Evolutionary conservation across 2,113 vertebrate species (phyloP), one percentile per base, ranked within the genome.

Genomic region (Bujurquina vittata): DNA sequence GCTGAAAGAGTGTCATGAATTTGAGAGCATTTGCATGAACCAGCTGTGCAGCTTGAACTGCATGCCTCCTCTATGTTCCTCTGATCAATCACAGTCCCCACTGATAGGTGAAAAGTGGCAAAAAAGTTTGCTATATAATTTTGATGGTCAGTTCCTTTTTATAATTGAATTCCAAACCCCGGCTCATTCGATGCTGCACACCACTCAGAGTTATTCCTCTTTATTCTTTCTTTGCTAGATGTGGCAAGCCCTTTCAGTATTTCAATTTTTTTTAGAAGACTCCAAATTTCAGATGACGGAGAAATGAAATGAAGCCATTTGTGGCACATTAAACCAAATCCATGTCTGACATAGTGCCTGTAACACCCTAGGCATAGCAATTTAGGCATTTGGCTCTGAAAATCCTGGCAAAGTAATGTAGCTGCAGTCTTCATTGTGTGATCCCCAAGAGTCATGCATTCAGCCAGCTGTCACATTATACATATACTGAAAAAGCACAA

Each of bases 241-340:
- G 35, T 75, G 72, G 82, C 75, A 72, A 33, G 79, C 78, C 83
- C 65, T 85, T 83, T 77, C 61, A 82, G 31, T 80, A 73, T 77
- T 84, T 82, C 67, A 35, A 33, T 46, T 62, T 63, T 91, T 79
- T 55, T 72, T 29, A 82, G 49, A 79, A 79, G 75, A 63, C 59
- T 86, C 23, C n/a, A 79, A 84, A 75, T 84, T 88, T 69, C 49
- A 67, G 54, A 65, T 78, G 49, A 78, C 52, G 31, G 75, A 55
- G 62, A 67, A 77, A 84, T 77, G 31, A 89, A 87, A 87, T 87
- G 77, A 77, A 87, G 61, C 74, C 37, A 80, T 75, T 79, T 35
- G 46, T 84, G 72, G 77, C 75, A 83, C 72, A 89, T 91, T 84
- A 89, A 83, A 88, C 46, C 63, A 82, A 86, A 91, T 78, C 81